Evolutionary conservation across 2,797 vertebrate genomes (phyloP), one percentile per base, ranked within the genome.

Genomic region (Chrysocyon brachyurus): DNA sequence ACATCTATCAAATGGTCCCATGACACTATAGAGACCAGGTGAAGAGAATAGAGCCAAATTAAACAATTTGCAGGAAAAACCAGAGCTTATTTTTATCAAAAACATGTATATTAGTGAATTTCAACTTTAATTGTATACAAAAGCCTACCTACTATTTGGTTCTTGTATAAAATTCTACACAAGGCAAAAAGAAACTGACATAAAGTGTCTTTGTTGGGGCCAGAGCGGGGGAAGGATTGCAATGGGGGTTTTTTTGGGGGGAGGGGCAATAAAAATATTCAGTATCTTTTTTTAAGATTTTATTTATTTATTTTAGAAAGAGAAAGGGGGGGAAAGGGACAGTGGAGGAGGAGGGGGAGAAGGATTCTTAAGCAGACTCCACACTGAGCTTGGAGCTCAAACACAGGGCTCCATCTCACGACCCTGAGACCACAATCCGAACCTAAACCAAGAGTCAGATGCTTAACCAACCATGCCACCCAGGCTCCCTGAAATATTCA

Each of bases 71-170:
- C 49, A 87, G 56, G 22, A 70, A 19, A 88, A 59, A 22, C 9
- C 21, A 86, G 28, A 46, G 24, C 12, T 90, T 64, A 28, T 36
- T 93, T 96, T 91, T 61, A 94, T 57, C 31, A 52, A 95, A 93
- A 91, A 64, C 10, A 85, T 10, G 2, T 26, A 89, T 14, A 87
- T 54, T 28, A 52, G 2, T 77, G 49, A 85, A 75, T 59, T 46
- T 95, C 83, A 31, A 59, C 33, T 66, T 90, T 86, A 96, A 87
- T 49, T 19, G 24, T 2, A 86, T n/a, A n/a, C 16, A 86, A 91
- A 82, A 90, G 22, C 57, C 14, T 31, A 15, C 16, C 91, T n/a
- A 36, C 21, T 82, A n/a, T 56, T 73, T 52, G 33, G 24, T 49
- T 52, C 12, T 66, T 86, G 54, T 90, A 36, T 12, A 73, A 93